Percentiles rank a stretch among this genome's conserved stretches.
phyloP scores from a whole-genome alignment of 2,797 vertebrate genomes.

The Rhynchotus rufescens region DNA sequence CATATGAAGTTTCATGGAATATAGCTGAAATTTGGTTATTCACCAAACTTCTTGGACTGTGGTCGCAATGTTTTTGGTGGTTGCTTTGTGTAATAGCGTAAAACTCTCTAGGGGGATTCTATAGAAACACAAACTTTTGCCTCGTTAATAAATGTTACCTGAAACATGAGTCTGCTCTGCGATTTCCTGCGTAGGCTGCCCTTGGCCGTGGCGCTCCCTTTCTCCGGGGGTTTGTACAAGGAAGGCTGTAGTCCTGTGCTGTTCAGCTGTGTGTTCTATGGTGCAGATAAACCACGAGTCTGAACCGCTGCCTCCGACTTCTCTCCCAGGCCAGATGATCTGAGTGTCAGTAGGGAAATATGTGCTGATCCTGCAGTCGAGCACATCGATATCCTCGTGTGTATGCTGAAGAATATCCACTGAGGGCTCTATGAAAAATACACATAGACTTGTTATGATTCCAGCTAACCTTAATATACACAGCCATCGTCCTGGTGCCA shows the following conservation, averaged over 20 bases:
- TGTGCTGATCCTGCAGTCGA: conserved; percentile 79
- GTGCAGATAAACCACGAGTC: conserved; percentile 80
- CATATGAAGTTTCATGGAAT: neutral
- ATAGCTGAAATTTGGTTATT: neutral
- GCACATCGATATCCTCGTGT: conserved; percentile 25
- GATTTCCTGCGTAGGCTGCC: conserved; percentile 48
- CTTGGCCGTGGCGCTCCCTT: neutral
- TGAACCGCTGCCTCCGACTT: neutral
- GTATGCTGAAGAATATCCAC: conserved; percentile 72
- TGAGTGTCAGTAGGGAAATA: conserved; percentile 74
- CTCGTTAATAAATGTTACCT: conserved; percentile 54
- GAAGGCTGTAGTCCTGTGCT: conserved; percentile 70
- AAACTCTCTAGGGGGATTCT: too few species aligned
- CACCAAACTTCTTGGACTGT: neutral
- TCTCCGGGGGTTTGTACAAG: conserved; percentile 67
- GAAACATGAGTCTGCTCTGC: conserved; percentile 61
- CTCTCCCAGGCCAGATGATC: conserved; percentile 77
- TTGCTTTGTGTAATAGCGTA: too few species aligned
- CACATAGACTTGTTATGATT: too few species aligned
- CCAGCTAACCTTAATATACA: too few species aligned
- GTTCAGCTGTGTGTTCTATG: conserved; percentile 64
- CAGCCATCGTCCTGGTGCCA: too few species aligned
- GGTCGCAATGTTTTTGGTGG: neutral
- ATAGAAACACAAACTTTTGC: too few species aligned
- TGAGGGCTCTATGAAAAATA: conserved; percentile 70